These are phyloP conservation scores for Pan troglodytes DNA, from an alignment of 2,113 vertebrate species.

Conservation along the genomic window NHGRI_mPanTro3-v2.1_pri NC_086015.1:127425501-127426000, in stretches of 20 bases:
- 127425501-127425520: not conserved
- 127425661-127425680: slow-evolving; percentile 44
- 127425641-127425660: slow-evolving; percentile 32
- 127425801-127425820: not conserved
- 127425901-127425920: slow-evolving; percentile 39
- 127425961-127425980: not conserved
- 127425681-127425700: slow-evolving; percentile 27
- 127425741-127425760: slow-evolving; percentile 4
- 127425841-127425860: not conserved
- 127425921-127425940: not conserved
- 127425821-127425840: not conserved
- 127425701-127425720: slow-evolving; percentile 23
- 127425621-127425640: slow-evolving; percentile 39
- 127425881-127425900: not conserved
- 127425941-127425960: not conserved
- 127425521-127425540: not conserved
- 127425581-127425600: slow-evolving; percentile 16
- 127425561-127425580: not conserved
- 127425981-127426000: not conserved
- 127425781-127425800: not conserved
- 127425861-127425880: not conserved
- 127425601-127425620: slow-evolving; percentile 48
- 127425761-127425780: slow-evolving; percentile 38
- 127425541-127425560: not conserved
- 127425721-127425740: not conserved